These are phyloP conservation scores for Homarus americanus DNA, from an alignment of 1,140 invertebrate species.

Conservation along the genomic window DNA sequence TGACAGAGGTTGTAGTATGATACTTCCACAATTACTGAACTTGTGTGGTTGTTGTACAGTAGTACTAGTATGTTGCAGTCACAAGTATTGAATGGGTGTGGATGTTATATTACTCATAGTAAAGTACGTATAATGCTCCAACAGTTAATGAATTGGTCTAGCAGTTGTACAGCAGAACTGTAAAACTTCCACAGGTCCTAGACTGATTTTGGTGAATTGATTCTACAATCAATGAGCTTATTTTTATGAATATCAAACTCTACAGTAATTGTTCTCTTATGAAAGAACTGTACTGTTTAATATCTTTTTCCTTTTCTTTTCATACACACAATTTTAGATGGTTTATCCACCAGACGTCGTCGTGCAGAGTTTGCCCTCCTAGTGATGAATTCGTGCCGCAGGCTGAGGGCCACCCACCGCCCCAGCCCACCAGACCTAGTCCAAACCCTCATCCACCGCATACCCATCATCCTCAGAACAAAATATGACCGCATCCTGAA, in stretches of 20 bases:
- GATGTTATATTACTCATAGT: no score
- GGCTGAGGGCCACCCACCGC: conserved; percentile 55
- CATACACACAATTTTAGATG: no score
- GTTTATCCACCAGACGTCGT: conserved; percentile 6
- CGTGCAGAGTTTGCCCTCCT: conserved; percentile 52
- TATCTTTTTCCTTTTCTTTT: no score
- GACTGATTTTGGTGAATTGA: not conserved
- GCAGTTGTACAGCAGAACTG: no score
- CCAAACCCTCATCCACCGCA: conserved; percentile 30
- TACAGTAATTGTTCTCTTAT: no score
- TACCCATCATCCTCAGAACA: conserved; percentile 32
- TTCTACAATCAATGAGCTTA: no score
- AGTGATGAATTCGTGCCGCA: conserved; percentile 46
- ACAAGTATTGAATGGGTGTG: no score
- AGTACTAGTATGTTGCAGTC: no score
- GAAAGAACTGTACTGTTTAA: no score
- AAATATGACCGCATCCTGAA: conserved; percentile 60
- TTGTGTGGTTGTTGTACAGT: no score
- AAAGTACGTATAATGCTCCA: not conserved
- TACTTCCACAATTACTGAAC: not conserved
- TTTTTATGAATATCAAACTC: no score
- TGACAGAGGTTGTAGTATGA: no score
- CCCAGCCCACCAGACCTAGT: conserved; percentile 59
- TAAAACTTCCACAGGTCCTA: not conserved
- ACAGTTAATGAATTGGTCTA: not conserved